phyloP scores from a whole-genome alignment of 2,888 invertebrate species.

The Mesopsocus fuscifrons region DNA sequence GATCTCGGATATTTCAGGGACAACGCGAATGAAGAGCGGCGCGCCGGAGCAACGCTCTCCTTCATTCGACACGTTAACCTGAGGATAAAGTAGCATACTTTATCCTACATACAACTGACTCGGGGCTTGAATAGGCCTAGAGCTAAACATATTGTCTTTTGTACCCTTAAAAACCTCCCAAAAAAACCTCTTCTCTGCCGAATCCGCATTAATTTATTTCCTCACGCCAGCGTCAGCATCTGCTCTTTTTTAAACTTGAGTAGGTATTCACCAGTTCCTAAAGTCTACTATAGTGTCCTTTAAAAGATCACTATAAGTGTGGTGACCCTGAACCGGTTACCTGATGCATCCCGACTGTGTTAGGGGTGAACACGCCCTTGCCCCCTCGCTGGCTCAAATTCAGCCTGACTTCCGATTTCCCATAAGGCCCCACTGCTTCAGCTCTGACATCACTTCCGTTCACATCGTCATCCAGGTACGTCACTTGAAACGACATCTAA shows the following conservation, averaged over 20 bases:
- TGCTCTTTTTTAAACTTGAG: too few relatives aligned
- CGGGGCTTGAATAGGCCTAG: too few relatives aligned
- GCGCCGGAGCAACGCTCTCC: slow-evolving; percentile 36
- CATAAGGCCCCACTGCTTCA: slow-evolving; percentile 59
- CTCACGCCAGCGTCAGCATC: too few relatives aligned
- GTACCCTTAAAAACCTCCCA: too few relatives aligned
- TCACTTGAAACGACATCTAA: slow-evolving; percentile 61
- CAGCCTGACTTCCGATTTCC: slow-evolving; percentile 36
- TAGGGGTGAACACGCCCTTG: slow-evolving; percentile 67
- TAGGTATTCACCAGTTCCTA: too few relatives aligned
- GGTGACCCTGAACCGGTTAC: too few relatives aligned
- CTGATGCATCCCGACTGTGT: slow-evolving; percentile 87
- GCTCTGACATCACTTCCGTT: slow-evolving; percentile 52
- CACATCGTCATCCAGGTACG: slow-evolving; percentile 48
- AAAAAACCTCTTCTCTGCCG: too few relatives aligned
- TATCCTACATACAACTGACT: too few relatives aligned
- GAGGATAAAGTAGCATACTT: slow-evolving; percentile 18
- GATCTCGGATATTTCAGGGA: slow-evolving; percentile 72
- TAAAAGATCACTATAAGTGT: too few relatives aligned
- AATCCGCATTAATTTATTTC: too few relatives aligned
- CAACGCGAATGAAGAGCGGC: slow-evolving; percentile 59
- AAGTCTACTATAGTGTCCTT: too few relatives aligned
- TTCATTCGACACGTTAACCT: slow-evolving; percentile 38
- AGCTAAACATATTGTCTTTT: too few relatives aligned
- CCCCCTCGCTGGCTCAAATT: slow-evolving; percentile 47